Base-by-base conservation (phyloP, 2,113 vertebrate genomes). In the Baryphthengus martii region DNA sequence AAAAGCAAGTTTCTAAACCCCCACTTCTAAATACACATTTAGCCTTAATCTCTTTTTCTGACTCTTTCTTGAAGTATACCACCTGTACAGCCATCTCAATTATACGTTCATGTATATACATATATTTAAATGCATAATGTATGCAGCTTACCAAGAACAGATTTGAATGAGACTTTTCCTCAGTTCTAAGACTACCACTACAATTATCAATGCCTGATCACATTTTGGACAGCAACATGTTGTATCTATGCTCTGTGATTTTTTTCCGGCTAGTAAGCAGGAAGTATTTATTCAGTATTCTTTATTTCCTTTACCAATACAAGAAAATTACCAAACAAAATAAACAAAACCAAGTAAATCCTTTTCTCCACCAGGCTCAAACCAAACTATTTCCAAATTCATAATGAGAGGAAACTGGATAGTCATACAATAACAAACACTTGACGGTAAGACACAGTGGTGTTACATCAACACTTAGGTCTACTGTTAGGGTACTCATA, bases 31-130 rank as follows among this genome's bases (percentile, higher is more conserved):
- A 90, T 80, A 44, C 19, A 59, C 29, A 39, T 92, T 96, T 84
- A 90, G 88, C 61, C 52, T 92, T 95, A 95, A 96, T 95, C 77
- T 96, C 88, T 89, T 88, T 95, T 85, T 78, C 29, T 73, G 68
- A 68, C 52, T 92, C 63, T 85, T 83, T 86, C 49, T 74, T n/a
- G 14, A 79, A 94, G 52, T 78, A 63, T 37, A 75, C 40, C 63
- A 89, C 92, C 75, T 92, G 65, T 70, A 74, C 23, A 74, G 74
- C 29, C 35, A 63, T 59, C 78, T 94, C 55, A 94, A 76, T 85
- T 83, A 45, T 17, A 83, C 18, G n/a, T 44, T 93, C 71, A 83
- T 86, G 67, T 91, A 74, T 50, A 93, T 65, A 91, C 78, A 84
- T 91, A 94, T 91, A 92, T 91, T 92, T 90, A 63, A 95, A 86